Evolutionary conservation across 1,140 invertebrate genomes (phyloP), one percentile per base, ranked within the genome.

Genomic region (Drosophila pruinosa): DNA sequence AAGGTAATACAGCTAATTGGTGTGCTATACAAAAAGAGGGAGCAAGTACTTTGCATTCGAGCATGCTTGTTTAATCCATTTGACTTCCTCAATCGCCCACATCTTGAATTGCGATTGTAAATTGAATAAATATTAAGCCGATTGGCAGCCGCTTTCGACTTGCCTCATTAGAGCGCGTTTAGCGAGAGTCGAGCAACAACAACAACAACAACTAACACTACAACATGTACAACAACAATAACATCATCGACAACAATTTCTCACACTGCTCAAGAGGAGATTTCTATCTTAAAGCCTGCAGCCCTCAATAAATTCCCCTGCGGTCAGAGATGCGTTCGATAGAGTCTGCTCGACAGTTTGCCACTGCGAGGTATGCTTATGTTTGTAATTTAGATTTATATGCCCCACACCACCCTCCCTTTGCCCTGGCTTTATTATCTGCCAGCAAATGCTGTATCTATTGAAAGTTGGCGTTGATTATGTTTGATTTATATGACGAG

Each of bases 341-440:
- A 10, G 3, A 50, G n/a, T 15, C 2, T 2, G 12, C 17, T 17
- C 5, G 17, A n/a, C 10, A 8, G 24, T 3, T 10, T 6, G 12
- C 39, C 36, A 8, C 2, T 45, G 22, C 38, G 52, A 45, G 38
- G 12, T 45, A 26, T 57, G 26, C 57, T 64, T 63, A 70, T 63
- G 67, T 39, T 63, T 59, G 81, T 86, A 86, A 85, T 86, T 85
- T 85, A 85, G 81, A 85, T 85, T 85, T 85, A 85, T 85, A 39
- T 59, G 47, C 71, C 73, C 63, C 3, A 8, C 7, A 3, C 17
- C n/a, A 22, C 43, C 4, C 34, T 19, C 24, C 15, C 2, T 19
- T n/a, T n/a, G 8, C 2, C 19, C 7, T 0, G 8, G 31, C 31
- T 34, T 34, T 34, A 34, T 34, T 34, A 14, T 41, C 41, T 24